Conservation (phyloP, 2,797 vertebrate species). For the Pangasius macronema region DNA sequence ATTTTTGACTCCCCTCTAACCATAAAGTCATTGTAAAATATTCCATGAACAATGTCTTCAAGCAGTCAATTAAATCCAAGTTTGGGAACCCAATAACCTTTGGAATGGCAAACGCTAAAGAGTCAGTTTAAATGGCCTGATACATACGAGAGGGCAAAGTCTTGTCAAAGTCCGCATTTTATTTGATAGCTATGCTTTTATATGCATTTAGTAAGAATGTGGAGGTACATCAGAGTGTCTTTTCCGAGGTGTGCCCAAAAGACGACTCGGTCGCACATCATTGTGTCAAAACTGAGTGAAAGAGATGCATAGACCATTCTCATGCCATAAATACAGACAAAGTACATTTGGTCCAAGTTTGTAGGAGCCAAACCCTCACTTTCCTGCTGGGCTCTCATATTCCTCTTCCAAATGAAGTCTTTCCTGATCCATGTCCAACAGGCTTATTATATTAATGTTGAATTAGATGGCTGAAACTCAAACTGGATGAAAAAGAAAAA, state of each 20-base stretch:
- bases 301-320: slow-evolving; percentile 33
- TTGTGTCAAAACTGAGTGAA: slow-evolving; percentile 48
- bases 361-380: slow-evolving; percentile 59
- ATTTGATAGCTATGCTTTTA: slow-evolving; percentile 35
- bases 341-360: slow-evolving; percentile 60
- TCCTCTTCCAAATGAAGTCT: slow-evolving; percentile 60
- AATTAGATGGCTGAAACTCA: slow-evolving; percentile 56
- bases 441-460: slow-evolving; percentile 57
- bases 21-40: slow-evolving; percentile 41
- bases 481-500: slow-evolving; percentile 56
- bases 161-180: neutral
- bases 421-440: slow-evolving; percentile 65
- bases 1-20: slow-evolving; percentile 31
- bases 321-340: slow-evolving; percentile 56
- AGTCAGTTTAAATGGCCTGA: neutral
- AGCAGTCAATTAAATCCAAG: slow-evolving; percentile 34
- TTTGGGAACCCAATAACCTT: slow-evolving; percentile 37
- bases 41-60: slow-evolving; percentile 40
- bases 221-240: slow-evolving; percentile 28
- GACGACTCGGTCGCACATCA: slow-evolving; percentile 1
- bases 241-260: slow-evolving; percentile 29
- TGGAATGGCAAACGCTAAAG: neutral
- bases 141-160: neutral
- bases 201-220: neutral
- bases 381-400: slow-evolving; percentile 49